Conservation (phyloP, 2,888 invertebrate genomes). For the Tuta absoluta region DNA sequence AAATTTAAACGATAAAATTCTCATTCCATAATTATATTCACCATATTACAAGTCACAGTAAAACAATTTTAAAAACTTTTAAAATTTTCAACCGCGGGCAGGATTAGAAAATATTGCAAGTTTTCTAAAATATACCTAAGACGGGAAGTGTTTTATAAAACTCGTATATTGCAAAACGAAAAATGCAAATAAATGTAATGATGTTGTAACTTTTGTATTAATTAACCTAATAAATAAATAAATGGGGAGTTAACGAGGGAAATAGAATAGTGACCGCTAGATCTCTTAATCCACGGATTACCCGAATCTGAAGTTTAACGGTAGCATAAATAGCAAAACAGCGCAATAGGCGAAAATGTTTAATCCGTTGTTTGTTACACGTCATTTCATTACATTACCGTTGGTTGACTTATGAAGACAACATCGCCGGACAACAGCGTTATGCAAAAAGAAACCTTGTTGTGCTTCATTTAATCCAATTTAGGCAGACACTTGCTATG, state of each 20-base stretch:
- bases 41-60: no score
- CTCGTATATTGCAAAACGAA: no score
- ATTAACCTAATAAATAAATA: neutral
- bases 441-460: conserved; percentile 13
- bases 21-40: no score
- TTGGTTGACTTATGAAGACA: neutral
- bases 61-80: no score
- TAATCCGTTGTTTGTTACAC: neutral
- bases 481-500: neutral
- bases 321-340: conserved; percentile 2
- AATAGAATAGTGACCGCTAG: neutral
- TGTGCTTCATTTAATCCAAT: neutral
- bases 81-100: no score
- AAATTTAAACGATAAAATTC: no score
- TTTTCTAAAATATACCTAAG: no score
- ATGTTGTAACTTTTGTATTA: neutral
- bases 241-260: neutral
- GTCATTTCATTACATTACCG: neutral
- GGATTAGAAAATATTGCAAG: no score
- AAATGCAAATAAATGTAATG: no score
- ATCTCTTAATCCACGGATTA: conserved; percentile 13
- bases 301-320: conserved; percentile 1
- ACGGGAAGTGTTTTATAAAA: no score
- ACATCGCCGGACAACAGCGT: neutral
- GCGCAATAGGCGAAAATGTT: neutral